phyloP scores from a whole-genome alignment of 2,888 invertebrate species.

The Metacarcinus magister region DNA sequence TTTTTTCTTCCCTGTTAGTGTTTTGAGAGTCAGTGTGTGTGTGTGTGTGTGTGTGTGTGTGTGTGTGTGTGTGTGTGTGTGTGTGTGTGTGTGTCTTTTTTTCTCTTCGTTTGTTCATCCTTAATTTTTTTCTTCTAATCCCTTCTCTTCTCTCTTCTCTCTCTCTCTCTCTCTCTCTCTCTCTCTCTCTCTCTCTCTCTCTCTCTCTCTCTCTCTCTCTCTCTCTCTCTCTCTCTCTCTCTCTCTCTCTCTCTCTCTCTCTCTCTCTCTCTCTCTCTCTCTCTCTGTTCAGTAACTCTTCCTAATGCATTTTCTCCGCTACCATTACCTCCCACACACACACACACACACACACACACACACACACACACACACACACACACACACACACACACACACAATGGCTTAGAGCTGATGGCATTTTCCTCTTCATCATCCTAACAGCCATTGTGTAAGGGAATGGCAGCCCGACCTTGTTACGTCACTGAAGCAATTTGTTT shows the following conservation, averaged over 20 bases:
- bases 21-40: background rate
- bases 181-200: background rate
- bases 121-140: too few species aligned
- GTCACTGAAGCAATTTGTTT: too few species aligned
- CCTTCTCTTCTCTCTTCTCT: background rate
- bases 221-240: background rate
- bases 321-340: too few species aligned
- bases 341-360: background rate
- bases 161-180: background rate
- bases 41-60: background rate
- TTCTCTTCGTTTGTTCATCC: too few species aligned
- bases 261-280: background rate
- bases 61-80: background rate
- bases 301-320: too few species aligned
- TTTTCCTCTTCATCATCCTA: too few species aligned
- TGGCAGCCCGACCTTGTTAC: too few species aligned
- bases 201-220: background rate
- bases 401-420: too few species aligned
- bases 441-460: too few species aligned
- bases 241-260: background rate
- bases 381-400: constrained; percentile 33
- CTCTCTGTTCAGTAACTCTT: background rate
- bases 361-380: constrained; percentile 28
- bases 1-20: background rate
- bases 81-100: too few species aligned